Evolutionary conservation across 1,140 invertebrate genomes (phyloP), one percentile per base, ranked within the genome.

Genomic region (Gryon sp.): DNA sequence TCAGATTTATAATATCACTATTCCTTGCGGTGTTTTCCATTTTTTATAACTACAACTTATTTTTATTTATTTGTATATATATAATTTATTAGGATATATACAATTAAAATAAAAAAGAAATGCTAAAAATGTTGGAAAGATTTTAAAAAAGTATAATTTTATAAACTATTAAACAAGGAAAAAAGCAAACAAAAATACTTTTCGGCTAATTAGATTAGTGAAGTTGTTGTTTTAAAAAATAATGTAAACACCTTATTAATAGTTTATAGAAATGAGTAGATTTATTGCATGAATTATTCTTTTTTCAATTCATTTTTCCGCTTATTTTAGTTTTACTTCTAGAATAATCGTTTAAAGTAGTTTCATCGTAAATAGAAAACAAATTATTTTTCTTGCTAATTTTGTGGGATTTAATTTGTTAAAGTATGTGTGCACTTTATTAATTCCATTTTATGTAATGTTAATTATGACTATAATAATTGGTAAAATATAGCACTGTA

Each of bases 241-340:
- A 12, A 20, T n/a, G 4, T 24, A 1, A 46, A 50, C 59, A 55
- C 46, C 38, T 5, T 32, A 15, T 2, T 4, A 16, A 66, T 66
- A 66, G 38, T 66, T 66, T 66, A 46, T 66, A 66, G 62, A 16
- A 22, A 66, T 19, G 34, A 15, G 40, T 46, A 66, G 59, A 48
- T 7, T 32, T 57, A 14, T 14, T 50, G 6, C 40, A 63, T 40
- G 18, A 20, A 41, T 63, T 20, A 18, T 50, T 63, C 28, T 30
- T 15, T 7, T 45, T 60, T 14, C 8, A 18, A 59, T 24, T 57
- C n/a, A n/a, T n/a, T n/a, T n/a, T n/a, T n/a, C n/a, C n/a, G n/a
- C n/a, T n/a, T n/a, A n/a, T n/a, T n/a, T n/a, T n/a, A n/a, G n/a
- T n/a, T n/a, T n/a, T n/a, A n/a, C n/a, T n/a, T n/a, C n/a, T n/a